Conservation (phyloP, 1,140 invertebrate genomes). For the Pseudomyrmex concolor region DNA sequence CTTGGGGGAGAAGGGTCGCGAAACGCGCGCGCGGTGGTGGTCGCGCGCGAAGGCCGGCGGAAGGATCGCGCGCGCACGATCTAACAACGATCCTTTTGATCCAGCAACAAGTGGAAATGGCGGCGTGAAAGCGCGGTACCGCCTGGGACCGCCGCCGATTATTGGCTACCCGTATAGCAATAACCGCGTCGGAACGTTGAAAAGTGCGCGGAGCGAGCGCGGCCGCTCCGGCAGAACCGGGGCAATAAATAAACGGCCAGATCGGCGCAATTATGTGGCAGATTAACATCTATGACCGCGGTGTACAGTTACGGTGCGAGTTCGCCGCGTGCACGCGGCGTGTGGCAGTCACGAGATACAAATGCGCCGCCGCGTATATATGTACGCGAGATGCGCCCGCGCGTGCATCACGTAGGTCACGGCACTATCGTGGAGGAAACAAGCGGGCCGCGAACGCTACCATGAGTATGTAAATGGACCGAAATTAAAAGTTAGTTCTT, state of each 20-base stretch:
- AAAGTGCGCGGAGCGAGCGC: slow-evolving; percentile 51
- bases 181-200: slow-evolving; percentile 62
- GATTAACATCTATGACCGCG: slow-evolving; percentile 69
- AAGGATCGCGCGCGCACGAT: slow-evolving; percentile 11
- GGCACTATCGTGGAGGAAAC: slow-evolving; percentile 38
- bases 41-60: slow-evolving; percentile 26
- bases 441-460: neutral
- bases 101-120: slow-evolving; percentile 66
- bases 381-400: slow-evolving; percentile 15
- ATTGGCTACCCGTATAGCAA: slow-evolving; percentile 50
- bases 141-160: slow-evolving; percentile 45
- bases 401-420: slow-evolving; percentile 37
- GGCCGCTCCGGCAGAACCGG: slow-evolving; percentile 49
- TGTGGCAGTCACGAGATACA: slow-evolving; percentile 52
- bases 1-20: neutral
- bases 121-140: slow-evolving; percentile 58
- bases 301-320: slow-evolving; percentile 61
- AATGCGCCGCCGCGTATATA: slow-evolving; percentile 24
- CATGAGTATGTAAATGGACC: neutral
- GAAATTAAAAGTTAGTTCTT: neutral
- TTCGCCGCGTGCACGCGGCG: slow-evolving; percentile 55
- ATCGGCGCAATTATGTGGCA: slow-evolving; percentile 69
- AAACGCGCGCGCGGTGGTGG: neutral
- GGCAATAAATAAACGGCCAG: slow-evolving; percentile 66
- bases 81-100: slow-evolving; percentile 12